Evolutionary conservation across 2,888 invertebrate species (phyloP).

Genomic region (Parapristionchus giblindavisi): DNA sequence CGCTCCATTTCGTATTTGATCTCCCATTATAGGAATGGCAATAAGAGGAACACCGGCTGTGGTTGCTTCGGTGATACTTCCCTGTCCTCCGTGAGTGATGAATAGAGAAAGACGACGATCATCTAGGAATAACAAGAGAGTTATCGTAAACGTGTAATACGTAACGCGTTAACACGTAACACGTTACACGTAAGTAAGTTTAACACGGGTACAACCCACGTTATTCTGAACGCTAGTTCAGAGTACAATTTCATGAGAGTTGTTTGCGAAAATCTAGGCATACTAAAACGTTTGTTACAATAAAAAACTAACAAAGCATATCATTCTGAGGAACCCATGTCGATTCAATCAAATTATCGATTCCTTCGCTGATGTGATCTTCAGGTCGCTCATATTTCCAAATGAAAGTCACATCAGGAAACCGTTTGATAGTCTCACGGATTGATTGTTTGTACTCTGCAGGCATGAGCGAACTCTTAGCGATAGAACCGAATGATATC

Average conservation of each 20-base stretch:
- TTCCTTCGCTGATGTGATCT: background rate
- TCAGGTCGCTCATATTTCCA: conserved; percentile 23
- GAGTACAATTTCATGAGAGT: too few relatives aligned
- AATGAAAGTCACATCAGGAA: too few relatives aligned
- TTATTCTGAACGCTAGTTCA: too few relatives aligned
- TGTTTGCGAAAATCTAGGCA: too few relatives aligned
- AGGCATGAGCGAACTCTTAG: conserved; percentile 29
- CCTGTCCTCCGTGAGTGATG: conserved; percentile 37
- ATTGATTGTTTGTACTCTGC: conserved; percentile 42
- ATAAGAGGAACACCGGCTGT: conserved; percentile 34
- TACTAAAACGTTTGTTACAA: background rate
- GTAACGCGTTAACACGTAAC: too few relatives aligned
- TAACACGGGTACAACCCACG: too few relatives aligned
- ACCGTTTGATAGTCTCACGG: too few relatives aligned
- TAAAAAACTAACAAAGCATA: background rate
- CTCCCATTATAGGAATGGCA: conserved; percentile 35
- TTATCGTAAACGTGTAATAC: too few relatives aligned
- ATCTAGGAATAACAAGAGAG: background rate
- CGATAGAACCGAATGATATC: conserved; percentile 24
- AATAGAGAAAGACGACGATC: conserved; percentile 36
- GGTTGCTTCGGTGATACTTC: conserved; percentile 29
- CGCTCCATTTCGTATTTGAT: conserved; percentile 22
- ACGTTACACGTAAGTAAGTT: too few relatives aligned
- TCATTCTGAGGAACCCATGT: background rate
- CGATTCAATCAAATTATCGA: background rate